Evolutionary conservation across 2,888 invertebrate species (phyloP).

Genomic region (Drosophila siamana): DNA sequence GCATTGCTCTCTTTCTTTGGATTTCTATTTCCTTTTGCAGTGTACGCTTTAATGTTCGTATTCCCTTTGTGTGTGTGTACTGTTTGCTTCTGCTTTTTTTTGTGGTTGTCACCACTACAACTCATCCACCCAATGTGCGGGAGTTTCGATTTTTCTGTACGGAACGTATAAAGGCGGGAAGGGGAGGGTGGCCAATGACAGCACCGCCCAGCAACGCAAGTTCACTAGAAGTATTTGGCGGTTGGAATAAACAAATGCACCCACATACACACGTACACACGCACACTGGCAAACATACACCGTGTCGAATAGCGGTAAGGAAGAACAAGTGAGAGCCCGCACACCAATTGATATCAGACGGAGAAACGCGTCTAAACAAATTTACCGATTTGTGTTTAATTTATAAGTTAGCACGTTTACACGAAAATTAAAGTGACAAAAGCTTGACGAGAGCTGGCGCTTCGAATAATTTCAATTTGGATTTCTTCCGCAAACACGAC

Average conservation of each 20-base stretch:
- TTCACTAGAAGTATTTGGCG: slow-evolving; percentile 50
- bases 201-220: slow-evolving; percentile 60
- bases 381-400: slow-evolving; percentile 39
- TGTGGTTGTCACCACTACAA: slow-evolving; percentile 19
- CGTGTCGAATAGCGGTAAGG: slow-evolving; percentile 4
- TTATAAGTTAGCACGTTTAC: slow-evolving; percentile 53
- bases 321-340: slow-evolving; percentile 10
- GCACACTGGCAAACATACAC: slow-evolving; percentile 5
- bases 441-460: slow-evolving; percentile 35
- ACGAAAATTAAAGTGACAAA: slow-evolving; percentile 28
- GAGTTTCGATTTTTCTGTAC: slow-evolving; percentile 63
- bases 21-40: slow-evolving; percentile 7
- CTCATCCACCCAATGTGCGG: slow-evolving; percentile 40
- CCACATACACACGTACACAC: slow-evolving; percentile 21
- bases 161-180: not conserved
- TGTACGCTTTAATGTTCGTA: slow-evolving; percentile 11
- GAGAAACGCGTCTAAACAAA: slow-evolving; percentile 20
- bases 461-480: slow-evolving; percentile 29
- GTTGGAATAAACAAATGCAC: slow-evolving; percentile 57
- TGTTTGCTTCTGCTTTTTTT: slow-evolving; percentile 15
- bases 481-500: slow-evolving; percentile 50
- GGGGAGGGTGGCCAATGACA: slow-evolving; percentile 39
- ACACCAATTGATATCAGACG: slow-evolving; percentile 18
- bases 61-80: slow-evolving; percentile 21
- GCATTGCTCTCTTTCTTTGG: slow-evolving; percentile 4